Evolutionary conservation across 2,888 invertebrate genomes (phyloP).

Genomic region (Nymphalis polychloros): DNA sequence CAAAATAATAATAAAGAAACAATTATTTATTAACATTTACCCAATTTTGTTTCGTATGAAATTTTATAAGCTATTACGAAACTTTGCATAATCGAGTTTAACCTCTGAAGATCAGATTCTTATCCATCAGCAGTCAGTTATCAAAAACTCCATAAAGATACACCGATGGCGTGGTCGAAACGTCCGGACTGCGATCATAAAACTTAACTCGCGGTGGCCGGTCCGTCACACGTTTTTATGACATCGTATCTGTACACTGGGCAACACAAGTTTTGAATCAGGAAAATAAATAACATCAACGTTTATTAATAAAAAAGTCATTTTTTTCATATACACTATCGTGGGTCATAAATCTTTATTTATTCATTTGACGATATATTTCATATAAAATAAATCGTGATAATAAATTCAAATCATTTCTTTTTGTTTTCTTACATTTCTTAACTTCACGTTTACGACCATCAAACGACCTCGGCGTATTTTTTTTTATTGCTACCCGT

Average conservation of each 20-base stretch:
- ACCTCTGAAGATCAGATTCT: slow-evolving; percentile 23
- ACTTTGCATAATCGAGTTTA: background rate
- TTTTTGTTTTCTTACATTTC: no score
- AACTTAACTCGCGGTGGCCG: slow-evolving; percentile 53
- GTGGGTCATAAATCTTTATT: no score
- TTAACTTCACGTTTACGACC: background rate
- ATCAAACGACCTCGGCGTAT: slow-evolving; percentile 1
- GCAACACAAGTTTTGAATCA: slow-evolving; percentile 12
- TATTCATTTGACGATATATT: no score
- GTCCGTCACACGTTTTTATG: slow-evolving; percentile 60
- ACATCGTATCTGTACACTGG: slow-evolving; percentile 34
- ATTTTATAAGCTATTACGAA: background rate
- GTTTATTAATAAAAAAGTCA: background rate
- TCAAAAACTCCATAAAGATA: slow-evolving; percentile 40
- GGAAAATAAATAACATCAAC: background rate
- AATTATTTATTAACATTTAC: no score
- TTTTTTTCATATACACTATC: no score
- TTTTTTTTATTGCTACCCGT: background rate
- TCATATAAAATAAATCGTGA: no score
- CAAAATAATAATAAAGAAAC: no score
- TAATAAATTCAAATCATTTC: no score
- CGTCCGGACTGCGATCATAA: slow-evolving; percentile 46
- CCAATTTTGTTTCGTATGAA: background rate
- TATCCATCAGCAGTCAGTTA: slow-evolving; percentile 35
- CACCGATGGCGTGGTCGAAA: slow-evolving; percentile 41